Evolutionary conservation across 2,113 vertebrate genomes (phyloP), one percentile per base, ranked within the genome.

Genomic region (Poicephalus gulielmi): DNA sequence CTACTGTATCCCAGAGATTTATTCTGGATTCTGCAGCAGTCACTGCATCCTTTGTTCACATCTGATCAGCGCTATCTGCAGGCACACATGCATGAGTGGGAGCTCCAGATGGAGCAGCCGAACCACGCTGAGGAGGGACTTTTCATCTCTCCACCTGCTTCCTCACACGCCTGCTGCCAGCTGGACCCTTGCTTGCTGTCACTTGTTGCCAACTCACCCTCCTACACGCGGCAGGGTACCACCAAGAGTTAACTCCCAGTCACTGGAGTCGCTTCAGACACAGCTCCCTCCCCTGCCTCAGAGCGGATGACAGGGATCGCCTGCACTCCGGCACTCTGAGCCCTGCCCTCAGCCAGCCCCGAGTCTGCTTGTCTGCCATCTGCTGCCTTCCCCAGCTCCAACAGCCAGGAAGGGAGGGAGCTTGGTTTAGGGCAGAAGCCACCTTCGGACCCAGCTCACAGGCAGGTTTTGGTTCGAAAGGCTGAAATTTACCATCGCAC

Each of bases 81-180:
- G 57, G 86, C 66, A 50, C 84, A 76, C 59, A 27, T 3, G 49
- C 66, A 6, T 14, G 90, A 94, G 93, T 47, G 80, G 76, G 86
- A 94, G 83, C 86, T 94, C 88, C 90, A 96, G 83, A 96, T 89
- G 95, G 90, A 97, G 73, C 6, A 50, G 92, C 69, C 30, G 71
- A 92, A 82, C 75, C 90, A 15, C 3, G 2, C 95, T n/a, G 73
- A 70, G 88, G 71, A 90, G 83, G 75, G 75, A n/a, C 76, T 89
- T 4, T 6, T 47, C 79, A 50, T 93, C 76, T 11, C 83, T 22
- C 71, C 71, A 35, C 85, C n/a, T 7, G 70, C 83, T 46, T 64
- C 78, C 87, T 74, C 49, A 46, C 67, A 41, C 76, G 13, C 90
- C 77, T 30, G 69, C 77, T 76, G 95, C 91, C 95, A 90, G 94